Evolutionary conservation across 1,140 invertebrate genomes (phyloP), one percentile per base, ranked within the genome.

Genomic region (Parapsyche elsis): DNA sequence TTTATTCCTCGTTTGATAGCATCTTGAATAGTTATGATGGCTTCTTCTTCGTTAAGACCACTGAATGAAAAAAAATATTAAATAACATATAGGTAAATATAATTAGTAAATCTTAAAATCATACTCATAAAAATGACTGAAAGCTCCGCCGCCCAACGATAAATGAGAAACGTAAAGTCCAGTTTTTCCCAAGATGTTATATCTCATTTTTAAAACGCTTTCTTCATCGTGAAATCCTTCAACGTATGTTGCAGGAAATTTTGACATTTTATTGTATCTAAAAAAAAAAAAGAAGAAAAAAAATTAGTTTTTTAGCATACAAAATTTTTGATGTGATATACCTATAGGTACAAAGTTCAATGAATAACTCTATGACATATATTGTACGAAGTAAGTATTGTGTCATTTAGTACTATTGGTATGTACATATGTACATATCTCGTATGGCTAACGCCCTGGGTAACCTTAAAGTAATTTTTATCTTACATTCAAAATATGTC

Each of bases 1-100:
- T 98, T 98, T 19, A 98, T 91, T 0, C 97, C 97, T 44, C 87
- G 89, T 85, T 91, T 93, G 16, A 98, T 87, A 4, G 93, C 94
- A 82, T 92, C 88, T 57, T 91, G 88, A 46, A 98, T 90, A 0
- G 94, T 92, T 70, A 91, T 85, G 75, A 94, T 91, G 21, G 92
- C 93, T 86, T 95, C 92, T 16, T 90, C 84, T 71, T 93, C 89
- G 78, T 80, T 46, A 44, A 77, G 80, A 38, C 71, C 61, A 64
- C 81, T 83, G n/a, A 44, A 19, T 67, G 10, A 4, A 4, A 67
- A 4, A 67, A 30, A 1, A 12, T 16, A 7, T 67, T 5, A 67
- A 1, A 21, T 19, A 16, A 24, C 1, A 12, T 21, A 12, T 38
- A 53, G 2, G 16, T 53, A 1, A 53, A 53, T 21, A 9, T 76